Base-by-base conservation (phyloP, 2,797 vertebrate species). In the Oreochromis grahami region DNA sequence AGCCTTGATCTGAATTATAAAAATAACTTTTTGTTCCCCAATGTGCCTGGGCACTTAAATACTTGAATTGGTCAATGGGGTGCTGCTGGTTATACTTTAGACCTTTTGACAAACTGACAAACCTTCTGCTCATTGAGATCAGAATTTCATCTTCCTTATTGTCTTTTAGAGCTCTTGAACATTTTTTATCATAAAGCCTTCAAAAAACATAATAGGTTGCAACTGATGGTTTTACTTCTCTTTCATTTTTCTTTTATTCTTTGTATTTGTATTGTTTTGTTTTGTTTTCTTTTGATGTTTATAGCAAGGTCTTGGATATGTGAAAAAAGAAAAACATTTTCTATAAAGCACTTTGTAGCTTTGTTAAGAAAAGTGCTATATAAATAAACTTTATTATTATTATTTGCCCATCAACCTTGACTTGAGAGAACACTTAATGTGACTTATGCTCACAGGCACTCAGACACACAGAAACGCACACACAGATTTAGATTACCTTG, bases 341-440 rank as follows among this genome's bases (percentile, higher is more conserved):
- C 38, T 68, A 24, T 68, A 2, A 43, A 26, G 21, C 38, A 68
- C 63, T 43, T 68, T 68, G n/a, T 43, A 68, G n/a, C 63, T 68
- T 43, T 68, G 13, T 68, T 68, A 43, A 43, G 38, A 68, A 70
- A 43, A 70, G 21, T 43, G 38, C 34, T 5, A 12, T 65, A 65
- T 38, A 70, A 10, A 45, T 45, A 7, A 70, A 43, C 38, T 26
- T 45, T 45, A 70, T 43, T 43, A 26, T 70, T 70, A 26, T 45
- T 45, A 70, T 70, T 43, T 70, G 94, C 94, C 93, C 91, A 84
- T 88, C 41, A 87, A 88, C 91, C 92, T 92, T 94, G 94, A 94
- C 92, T 93, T 82, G 78, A 80, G 80, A 89, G 85, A 87, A 90
- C 83, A 36, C 15, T 95, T 93, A 92, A 93, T 89, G 80, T 91